Evolutionary conservation across 2,888 invertebrate species (phyloP).

Genomic region (Halictus quadricinctus): DNA sequence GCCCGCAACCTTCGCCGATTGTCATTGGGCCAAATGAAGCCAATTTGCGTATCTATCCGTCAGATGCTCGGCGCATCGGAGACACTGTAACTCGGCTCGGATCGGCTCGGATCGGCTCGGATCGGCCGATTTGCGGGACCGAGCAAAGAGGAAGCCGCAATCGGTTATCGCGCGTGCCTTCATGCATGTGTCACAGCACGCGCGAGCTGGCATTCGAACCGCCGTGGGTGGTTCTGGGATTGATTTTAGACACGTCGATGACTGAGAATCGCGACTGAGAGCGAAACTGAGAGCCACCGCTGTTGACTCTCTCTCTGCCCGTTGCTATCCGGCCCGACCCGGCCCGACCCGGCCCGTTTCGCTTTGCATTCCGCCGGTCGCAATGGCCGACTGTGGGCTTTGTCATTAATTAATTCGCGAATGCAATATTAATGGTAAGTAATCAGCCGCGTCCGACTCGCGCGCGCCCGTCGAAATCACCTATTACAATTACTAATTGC

Average conservation of each 20-base stretch:
- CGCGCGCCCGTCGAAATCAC: conserved; percentile 66
- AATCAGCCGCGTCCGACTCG: conserved; percentile 73
- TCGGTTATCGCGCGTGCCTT: conserved; percentile 38
- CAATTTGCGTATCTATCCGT: conserved; percentile 65
- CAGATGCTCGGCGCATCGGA: conserved; percentile 33
- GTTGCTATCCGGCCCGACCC: neutral
- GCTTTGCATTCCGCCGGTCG: conserved; percentile 59
- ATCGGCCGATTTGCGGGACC: neutral
- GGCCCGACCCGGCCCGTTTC: neutral
- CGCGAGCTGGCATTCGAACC: conserved; percentile 45
- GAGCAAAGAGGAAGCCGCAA: conserved; percentile 50
- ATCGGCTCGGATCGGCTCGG: neutral
- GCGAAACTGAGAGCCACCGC: conserved; percentile 7
- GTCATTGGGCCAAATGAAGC: conserved; percentile 65
- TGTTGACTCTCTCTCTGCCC: neutral
- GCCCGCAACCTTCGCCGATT: conserved; percentile 61
- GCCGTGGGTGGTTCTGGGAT: conserved; percentile 64
- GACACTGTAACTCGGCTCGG: neutral
- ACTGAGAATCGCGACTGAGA: conserved; percentile 24
- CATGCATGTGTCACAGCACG: conserved; percentile 39
- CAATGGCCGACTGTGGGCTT: conserved; percentile 73
- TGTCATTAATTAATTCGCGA: conserved; percentile 80
- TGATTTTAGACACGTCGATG: conserved; percentile 76
- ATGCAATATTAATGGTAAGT: conserved; percentile 81
- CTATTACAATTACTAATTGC: conserved; percentile 79